Conservation (phyloP, 2,888 invertebrate species). For the Mesoligia furuncula region DNA sequence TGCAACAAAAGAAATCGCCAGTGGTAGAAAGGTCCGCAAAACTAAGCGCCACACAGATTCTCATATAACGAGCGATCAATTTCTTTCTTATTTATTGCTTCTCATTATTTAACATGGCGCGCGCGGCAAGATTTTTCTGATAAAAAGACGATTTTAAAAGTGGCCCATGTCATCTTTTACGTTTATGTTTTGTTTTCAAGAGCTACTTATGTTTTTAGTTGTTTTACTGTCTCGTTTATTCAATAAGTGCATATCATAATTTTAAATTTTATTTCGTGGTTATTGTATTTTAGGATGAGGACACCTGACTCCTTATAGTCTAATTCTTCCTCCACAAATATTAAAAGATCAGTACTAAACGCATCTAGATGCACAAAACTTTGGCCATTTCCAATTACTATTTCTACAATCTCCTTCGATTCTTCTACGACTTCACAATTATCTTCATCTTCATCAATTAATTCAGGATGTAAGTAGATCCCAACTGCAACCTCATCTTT, state of each 20-base stretch:
- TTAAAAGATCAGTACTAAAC: background rate
- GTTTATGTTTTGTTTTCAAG: background rate
- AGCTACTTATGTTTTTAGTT: background rate
- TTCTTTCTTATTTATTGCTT: conserved; percentile 45
- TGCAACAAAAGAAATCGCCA: conserved; percentile 74
- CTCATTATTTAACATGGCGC: conserved; percentile 26
- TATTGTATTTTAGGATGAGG: background rate
- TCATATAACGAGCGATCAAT: conserved; percentile 39
- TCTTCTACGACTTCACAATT: background rate
- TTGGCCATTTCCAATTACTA: background rate
- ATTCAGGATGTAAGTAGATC: background rate
- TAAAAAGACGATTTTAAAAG: background rate
- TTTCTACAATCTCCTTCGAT: background rate
- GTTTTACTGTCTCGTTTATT: background rate
- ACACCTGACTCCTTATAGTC: background rate
- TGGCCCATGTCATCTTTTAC: background rate
- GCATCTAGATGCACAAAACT: no score
- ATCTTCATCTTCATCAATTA: background rate
- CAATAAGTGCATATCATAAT: background rate
- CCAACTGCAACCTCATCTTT: background rate
- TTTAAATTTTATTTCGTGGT: background rate
- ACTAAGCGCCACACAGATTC: conserved; percentile 56
- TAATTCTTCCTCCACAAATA: no score
- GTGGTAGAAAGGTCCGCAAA: conserved; percentile 69
- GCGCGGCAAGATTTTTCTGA: background rate